A percentile compares a stretch with the other conserved stretches of the same genome.
Evolutionary conservation across 2,888 invertebrate genomes (phyloP).

Genomic region (Limenitis camilla): DNA sequence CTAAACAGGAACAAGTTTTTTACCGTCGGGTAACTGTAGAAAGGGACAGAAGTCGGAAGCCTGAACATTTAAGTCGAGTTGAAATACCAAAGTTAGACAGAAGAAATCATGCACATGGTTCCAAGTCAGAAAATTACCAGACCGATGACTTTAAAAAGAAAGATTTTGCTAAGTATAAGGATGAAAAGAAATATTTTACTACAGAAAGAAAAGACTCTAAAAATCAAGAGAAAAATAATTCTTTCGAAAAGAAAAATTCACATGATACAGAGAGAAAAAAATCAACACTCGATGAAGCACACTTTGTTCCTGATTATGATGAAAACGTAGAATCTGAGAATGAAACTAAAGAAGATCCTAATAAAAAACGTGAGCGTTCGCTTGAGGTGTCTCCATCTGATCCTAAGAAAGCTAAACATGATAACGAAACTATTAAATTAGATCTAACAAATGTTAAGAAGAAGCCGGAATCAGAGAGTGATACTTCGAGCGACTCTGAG

Average conservation of each 20-base stretch:
- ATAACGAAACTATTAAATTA: slow-evolving; percentile 63
- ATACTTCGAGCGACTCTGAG: slow-evolving; percentile 61
- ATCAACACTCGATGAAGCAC: slow-evolving; percentile 81
- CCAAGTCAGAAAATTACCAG: slow-evolving; percentile 38
- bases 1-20: slow-evolving; percentile 55
- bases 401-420: slow-evolving; percentile 50
- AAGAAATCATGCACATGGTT: slow-evolving; percentile 37
- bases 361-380: slow-evolving; percentile 57
- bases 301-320: slow-evolving; percentile 84
- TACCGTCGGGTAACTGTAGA: slow-evolving; percentile 71
- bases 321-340: slow-evolving; percentile 75
- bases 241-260: slow-evolving; percentile 72
- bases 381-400: slow-evolving; percentile 39
- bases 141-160: slow-evolving; percentile 38
- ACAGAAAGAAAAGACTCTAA: slow-evolving; percentile 23
- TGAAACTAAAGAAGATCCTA: slow-evolving; percentile 73
- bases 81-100: slow-evolving; percentile 46
- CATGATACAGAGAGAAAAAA: slow-evolving; percentile 74
- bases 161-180: slow-evolving; percentile 35
- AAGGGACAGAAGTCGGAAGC: slow-evolving; percentile 56
- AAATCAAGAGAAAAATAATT: slow-evolving; percentile 31
- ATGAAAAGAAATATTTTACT: slow-evolving; percentile 31
- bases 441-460: slow-evolving; percentile 67
- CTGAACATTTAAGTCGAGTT: slow-evolving; percentile 38
- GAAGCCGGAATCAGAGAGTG: slow-evolving; percentile 62